These are phyloP conservation scores for Numenius arquata DNA, from an alignment of 2,113 vertebrate species.

Conservation along the genomic window DNA sequence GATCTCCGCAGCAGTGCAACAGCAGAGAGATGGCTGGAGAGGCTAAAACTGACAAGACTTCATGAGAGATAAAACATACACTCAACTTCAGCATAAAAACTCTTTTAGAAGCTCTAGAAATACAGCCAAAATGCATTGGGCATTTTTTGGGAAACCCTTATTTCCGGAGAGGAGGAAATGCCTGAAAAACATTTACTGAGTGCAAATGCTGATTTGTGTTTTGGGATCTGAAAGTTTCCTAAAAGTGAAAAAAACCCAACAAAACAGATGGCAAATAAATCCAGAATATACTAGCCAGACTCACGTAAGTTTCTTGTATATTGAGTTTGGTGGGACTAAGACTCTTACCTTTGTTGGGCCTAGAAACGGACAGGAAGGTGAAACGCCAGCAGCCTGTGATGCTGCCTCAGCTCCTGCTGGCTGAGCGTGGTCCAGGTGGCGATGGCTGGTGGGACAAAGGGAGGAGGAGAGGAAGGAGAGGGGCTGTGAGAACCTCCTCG, in stretches of 20 bases:
- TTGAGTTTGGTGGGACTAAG: neutral
- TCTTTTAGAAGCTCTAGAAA: neutral
- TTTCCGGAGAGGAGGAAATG: neutral
- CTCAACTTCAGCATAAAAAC: neutral
- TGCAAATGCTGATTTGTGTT: neutral
- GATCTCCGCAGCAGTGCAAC: neutral
- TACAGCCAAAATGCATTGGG: neutral
- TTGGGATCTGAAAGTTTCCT: neutral
- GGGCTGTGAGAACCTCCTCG: neutral
- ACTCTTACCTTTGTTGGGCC: neutral
- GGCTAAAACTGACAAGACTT: neutral
- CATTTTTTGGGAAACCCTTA: neutral
- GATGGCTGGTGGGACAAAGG: neutral
- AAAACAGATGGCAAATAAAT: neutral
- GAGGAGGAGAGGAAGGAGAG: neutral
- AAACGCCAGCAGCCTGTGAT: fast-evolving
- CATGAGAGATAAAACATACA: neutral
- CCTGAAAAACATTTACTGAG: neutral
- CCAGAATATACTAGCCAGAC: neutral
- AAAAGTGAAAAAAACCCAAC: neutral
- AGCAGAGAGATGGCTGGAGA: neutral
- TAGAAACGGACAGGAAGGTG: neutral
- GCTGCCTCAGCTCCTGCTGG: neutral
- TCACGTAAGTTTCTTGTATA: neutral
- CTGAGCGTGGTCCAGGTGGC: fast-evolving